Evolutionary conservation across 2,113 vertebrate genomes (phyloP).

Genomic region (Elephantulus edwardii): DNA sequence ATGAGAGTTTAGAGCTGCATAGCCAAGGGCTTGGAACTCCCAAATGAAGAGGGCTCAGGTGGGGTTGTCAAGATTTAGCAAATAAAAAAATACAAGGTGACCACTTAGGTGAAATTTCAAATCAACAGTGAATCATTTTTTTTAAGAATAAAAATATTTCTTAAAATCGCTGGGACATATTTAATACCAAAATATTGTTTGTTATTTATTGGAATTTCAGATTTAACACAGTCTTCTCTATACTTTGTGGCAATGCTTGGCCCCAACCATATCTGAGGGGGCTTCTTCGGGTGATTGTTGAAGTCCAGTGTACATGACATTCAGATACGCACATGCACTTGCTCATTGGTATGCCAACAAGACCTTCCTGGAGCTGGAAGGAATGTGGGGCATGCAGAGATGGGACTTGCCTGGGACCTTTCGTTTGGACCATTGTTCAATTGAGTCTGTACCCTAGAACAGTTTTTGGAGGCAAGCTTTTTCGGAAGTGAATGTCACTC

Average conservation of each 20-base stretch:
- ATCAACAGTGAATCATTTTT: not conserved
- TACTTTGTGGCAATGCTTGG: not conserved
- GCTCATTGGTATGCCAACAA: not conserved
- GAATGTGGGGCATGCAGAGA: not conserved
- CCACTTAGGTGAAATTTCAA: conserved; percentile 6
- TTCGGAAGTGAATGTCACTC: no score
- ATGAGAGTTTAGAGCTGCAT: no score
- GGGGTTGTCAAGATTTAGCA: not conserved
- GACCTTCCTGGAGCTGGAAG: not conserved
- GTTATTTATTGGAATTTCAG: no score
- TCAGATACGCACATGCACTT: not conserved
- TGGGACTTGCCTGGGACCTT: not conserved
- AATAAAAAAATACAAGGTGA: not conserved
- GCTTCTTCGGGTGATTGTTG: not conserved
- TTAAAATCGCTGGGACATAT: not conserved
- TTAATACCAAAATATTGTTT: no score
- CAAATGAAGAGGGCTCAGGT: not conserved
- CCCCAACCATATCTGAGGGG: not conserved
- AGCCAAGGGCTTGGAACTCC: not conserved
- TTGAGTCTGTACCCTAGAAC: not conserved
- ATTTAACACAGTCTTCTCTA: not conserved
- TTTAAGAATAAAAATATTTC: not conserved
- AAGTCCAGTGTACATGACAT: not conserved
- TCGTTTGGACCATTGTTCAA: not conserved
- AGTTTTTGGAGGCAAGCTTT: no score